These are phyloP conservation scores for Cheilosia urbana DNA, from an alignment of 2,888 invertebrate genomes.

Conservation along the genomic window DNA sequence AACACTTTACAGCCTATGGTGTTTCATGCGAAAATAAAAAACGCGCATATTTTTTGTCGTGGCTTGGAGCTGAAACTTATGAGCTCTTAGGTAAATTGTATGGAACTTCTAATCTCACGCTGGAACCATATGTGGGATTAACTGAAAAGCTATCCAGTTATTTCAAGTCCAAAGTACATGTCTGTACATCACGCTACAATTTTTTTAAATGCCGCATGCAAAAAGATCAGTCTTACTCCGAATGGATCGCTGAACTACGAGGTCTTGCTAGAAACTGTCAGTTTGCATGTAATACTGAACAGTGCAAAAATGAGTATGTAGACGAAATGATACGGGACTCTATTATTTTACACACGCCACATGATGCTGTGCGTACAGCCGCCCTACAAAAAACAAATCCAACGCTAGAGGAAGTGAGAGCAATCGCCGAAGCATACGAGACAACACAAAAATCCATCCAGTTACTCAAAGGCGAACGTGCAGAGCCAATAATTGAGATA, in stretches of 20 bases:
- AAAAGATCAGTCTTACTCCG: constrained; percentile 32
- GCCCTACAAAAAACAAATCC: constrained; percentile 35
- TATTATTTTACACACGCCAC: constrained; percentile 34
- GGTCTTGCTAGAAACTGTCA: constrained; percentile 45
- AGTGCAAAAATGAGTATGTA: constrained; percentile 33
- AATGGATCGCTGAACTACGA: constrained; percentile 39
- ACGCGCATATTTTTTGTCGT: constrained; percentile 30
- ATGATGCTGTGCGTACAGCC: constrained; percentile 38
- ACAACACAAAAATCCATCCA: constrained; percentile 26
- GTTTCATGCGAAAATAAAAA: constrained; percentile 29
- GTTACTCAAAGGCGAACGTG: constrained; percentile 38
- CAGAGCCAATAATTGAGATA: constrained; percentile 2
- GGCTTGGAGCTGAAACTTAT: constrained; percentile 26
- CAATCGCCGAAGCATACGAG: constrained; percentile 42
- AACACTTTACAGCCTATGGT: constrained; percentile 33
- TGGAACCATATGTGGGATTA: not conserved
- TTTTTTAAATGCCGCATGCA: constrained; percentile 43
- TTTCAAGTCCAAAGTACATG: constrained; percentile 33
- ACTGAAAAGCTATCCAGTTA: constrained; percentile 17
- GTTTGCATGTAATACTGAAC: constrained; percentile 19
- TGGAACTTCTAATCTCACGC: constrained; percentile 14
- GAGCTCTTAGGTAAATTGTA: constrained; percentile 36
- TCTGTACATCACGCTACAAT: constrained; percentile 27
- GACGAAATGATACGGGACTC: constrained; percentile 44
- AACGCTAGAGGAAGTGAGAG: constrained; percentile 33